A percentile compares a stretch with the other conserved stretches of the same genome.
phyloP scores from a whole-genome alignment of 1,140 invertebrate genomes.

The Drosophila gunungcola region DNA sequence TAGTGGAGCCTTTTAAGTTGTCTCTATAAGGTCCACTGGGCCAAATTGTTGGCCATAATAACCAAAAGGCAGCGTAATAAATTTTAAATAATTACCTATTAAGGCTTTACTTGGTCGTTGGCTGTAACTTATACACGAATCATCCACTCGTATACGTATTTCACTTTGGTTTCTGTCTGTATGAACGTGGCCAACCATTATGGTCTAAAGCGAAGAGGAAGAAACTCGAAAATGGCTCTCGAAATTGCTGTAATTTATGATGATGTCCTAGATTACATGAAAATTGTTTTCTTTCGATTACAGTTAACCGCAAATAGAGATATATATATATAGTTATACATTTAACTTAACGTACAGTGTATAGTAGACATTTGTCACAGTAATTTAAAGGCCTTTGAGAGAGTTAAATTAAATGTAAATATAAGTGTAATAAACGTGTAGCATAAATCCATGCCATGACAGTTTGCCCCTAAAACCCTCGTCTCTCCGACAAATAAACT shows the following conservation, averaged over 20 bases:
- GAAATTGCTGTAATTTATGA: slow-evolving; percentile 84
- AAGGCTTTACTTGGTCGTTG: slow-evolving; percentile 64
- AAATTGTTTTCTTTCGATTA: slow-evolving; percentile 84
- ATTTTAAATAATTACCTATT: slow-evolving; percentile 85
- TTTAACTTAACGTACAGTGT: background rate
- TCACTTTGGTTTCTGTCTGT: slow-evolving; percentile 18
- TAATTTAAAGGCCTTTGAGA: slow-evolving; percentile 57
- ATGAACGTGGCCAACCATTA: slow-evolving; percentile 51
- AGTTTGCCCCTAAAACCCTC: slow-evolving; percentile 50
- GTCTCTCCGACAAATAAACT: slow-evolving; percentile 12
- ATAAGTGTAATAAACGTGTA: slow-evolving; percentile 78
- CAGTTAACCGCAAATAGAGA: slow-evolving; percentile 28
- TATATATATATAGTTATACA: slow-evolving; percentile 10
- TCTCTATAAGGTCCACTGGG: slow-evolving; percentile 44
- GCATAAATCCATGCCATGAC: slow-evolving; percentile 77
- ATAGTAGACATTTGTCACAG: slow-evolving; percentile 34
- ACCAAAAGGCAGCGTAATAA: slow-evolving; percentile 73
- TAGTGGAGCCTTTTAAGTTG: slow-evolving; percentile 22
- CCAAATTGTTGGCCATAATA: slow-evolving; percentile 53
- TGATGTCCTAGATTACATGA: slow-evolving; percentile 84
- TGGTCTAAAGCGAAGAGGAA: slow-evolving; percentile 50
- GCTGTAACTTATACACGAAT: slow-evolving; percentile 31
- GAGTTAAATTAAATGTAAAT: slow-evolving; percentile 80
- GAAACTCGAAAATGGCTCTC: slow-evolving; percentile 66
- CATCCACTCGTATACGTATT: slow-evolving; percentile 25